A percentile compares a stretch with the other conserved stretches of the same genome.
phyloP scores from a whole-genome alignment of 1,140 invertebrate species.

The Drosophila suzukii region DNA sequence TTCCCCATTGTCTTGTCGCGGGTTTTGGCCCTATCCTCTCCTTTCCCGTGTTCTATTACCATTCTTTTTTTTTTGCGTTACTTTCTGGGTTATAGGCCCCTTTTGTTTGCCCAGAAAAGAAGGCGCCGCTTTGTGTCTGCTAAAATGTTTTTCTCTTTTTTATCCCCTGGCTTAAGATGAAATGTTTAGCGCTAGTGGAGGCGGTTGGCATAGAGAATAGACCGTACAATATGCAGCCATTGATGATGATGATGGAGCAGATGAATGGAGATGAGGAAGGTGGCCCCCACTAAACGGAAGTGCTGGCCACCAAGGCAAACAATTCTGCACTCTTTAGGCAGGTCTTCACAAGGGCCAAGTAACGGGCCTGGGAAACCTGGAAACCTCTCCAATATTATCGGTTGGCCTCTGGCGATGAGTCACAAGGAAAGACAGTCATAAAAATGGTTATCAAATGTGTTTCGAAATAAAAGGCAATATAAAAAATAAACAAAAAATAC shows the following conservation, averaged over 20 bases:
- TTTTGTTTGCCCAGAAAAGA: constrained; percentile 51
- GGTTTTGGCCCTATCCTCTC: constrained; percentile 10
- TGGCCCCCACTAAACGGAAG: constrained; percentile 39
- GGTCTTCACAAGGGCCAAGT: constrained; percentile 22
- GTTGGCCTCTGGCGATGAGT: constrained; percentile 2
- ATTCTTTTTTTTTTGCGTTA: constrained; percentile 42
- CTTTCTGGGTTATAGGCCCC: constrained; percentile 52
- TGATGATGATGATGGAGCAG: constrained; percentile 41
- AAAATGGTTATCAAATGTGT: constrained; percentile 13
- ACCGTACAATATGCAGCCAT: constrained; percentile 53
- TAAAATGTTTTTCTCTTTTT: constrained; percentile 66
- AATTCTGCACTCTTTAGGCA: constrained; percentile 19
- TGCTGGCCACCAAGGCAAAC: constrained; percentile 47
- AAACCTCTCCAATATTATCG: constrained; percentile 25
- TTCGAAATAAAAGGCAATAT: background rate
- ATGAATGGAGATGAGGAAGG: constrained; percentile 29
- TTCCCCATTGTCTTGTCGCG: constrained; percentile 25
- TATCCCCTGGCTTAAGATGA: constrained; percentile 52
- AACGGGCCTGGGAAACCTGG: constrained; percentile 27
- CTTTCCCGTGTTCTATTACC: constrained; percentile 17
- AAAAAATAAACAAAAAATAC: background rate
- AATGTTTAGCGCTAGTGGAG: constrained; percentile 64
- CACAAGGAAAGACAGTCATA: constrained; percentile 4
- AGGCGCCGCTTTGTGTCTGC: constrained; percentile 73
- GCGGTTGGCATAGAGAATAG: constrained; percentile 27